Conservation (phyloP, 2,888 invertebrate species). For the Drosophila colorata region DNA sequence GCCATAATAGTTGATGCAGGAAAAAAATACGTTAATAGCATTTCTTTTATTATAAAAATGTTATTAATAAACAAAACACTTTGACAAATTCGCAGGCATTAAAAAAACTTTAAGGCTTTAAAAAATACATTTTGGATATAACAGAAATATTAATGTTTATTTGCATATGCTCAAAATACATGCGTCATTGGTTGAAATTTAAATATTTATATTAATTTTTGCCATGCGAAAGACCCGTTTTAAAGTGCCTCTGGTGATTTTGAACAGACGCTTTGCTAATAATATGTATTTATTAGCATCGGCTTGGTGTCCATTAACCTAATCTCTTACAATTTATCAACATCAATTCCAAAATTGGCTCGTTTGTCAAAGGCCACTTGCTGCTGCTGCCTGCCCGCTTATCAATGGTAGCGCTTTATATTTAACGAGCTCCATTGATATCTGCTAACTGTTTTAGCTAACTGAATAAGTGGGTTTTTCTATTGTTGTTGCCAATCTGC, state of each 20-base stretch:
- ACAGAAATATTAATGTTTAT: background rate
- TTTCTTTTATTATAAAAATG: conserved; percentile 34
- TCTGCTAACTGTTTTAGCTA: conserved; percentile 54
- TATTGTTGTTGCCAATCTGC: conserved; percentile 5
- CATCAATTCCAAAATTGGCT: conserved; percentile 35
- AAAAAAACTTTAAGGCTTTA: conserved; percentile 39
- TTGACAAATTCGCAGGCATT: conserved; percentile 64
- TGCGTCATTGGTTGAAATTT: conserved; percentile 20
- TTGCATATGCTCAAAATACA: conserved; percentile 8
- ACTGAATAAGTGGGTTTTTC: background rate
- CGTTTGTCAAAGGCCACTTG: conserved; percentile 33
- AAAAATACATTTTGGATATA: conserved; percentile 14
- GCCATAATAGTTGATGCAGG: conserved; percentile 4
- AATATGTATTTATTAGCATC: conserved; percentile 47
- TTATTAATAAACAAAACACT: conserved; percentile 25
- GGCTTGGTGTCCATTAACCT: conserved; percentile 39
- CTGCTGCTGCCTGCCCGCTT: conserved; percentile 18
- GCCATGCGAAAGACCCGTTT: conserved; percentile 58
- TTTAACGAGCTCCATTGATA: conserved; percentile 61
- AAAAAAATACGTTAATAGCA: conserved; percentile 30
- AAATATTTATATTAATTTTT: conserved; percentile 28
- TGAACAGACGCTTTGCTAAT: conserved; percentile 34
- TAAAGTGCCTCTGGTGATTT: conserved; percentile 54
- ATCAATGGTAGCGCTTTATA: conserved; percentile 67
- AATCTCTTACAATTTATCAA: conserved; percentile 65